Conservation (phyloP, 1,140 invertebrate genomes). For the Ridgeia piscesae region DNA sequence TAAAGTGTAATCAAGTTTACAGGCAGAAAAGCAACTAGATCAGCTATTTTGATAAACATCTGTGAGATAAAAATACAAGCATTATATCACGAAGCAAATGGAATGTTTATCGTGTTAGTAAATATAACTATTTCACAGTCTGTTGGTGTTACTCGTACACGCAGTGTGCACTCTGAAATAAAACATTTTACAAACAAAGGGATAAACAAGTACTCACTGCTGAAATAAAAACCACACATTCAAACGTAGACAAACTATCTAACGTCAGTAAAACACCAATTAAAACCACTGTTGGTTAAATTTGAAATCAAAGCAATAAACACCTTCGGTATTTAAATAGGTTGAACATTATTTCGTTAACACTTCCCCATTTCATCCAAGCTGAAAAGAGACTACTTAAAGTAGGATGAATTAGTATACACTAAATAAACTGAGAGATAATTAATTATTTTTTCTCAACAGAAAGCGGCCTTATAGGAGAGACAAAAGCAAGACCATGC, state of each 20-base stretch:
- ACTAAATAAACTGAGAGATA: too few relatives aligned
- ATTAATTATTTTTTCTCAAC: too few relatives aligned
- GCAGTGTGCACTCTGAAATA: neutral
- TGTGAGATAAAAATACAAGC: neutral
- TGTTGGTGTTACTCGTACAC: neutral
- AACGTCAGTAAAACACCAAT: neutral
- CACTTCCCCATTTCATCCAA: neutral
- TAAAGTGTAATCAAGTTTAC: neutral
- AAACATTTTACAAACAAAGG: neutral
- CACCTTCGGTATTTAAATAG: neutral
- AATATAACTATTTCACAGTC: neutral
- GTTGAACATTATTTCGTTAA: neutral
- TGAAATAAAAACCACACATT: neutral
- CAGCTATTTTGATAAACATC: neutral
- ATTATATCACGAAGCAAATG: neutral
- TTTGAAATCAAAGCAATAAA: neutral
- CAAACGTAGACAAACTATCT: neutral
- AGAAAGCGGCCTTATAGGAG: too few relatives aligned
- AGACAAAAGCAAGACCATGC: too few relatives aligned
- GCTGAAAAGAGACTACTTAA: too few relatives aligned
- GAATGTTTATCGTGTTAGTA: neutral
- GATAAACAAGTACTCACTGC: neutral
- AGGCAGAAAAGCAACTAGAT: neutral
- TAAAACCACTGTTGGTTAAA: neutral
- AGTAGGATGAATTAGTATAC: too few relatives aligned